Conservation (phyloP, 2,888 invertebrate species). For the Mystacides longicornis region DNA sequence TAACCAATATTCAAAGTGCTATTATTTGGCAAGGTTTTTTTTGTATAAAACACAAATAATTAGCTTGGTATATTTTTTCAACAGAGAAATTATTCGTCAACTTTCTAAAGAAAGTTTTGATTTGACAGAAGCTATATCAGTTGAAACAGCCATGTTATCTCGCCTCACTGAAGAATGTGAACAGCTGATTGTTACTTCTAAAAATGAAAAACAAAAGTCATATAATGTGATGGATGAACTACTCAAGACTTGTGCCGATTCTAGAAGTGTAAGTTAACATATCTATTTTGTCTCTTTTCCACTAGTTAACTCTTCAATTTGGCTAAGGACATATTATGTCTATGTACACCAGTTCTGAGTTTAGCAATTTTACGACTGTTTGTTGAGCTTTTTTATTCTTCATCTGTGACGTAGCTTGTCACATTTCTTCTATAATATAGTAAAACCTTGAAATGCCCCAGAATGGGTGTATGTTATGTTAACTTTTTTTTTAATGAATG, state of each 20-base stretch:
- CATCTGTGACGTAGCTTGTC: no score
- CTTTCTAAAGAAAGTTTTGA: constrained; percentile 6
- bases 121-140: constrained; percentile 8
- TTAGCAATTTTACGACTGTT: no score
- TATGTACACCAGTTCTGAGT: no score
- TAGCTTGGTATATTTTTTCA: background rate
- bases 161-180: constrained; percentile 7
- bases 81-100: constrained; percentile 7
- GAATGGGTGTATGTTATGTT: no score
- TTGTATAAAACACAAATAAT: background rate
- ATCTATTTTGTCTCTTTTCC: no score
- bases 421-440: no score
- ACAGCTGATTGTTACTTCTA: background rate
- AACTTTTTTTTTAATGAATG: no score
- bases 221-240: constrained; percentile 10
- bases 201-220: constrained; percentile 9
- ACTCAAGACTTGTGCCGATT: constrained; percentile 7
- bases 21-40: background rate
- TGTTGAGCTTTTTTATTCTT: no score
- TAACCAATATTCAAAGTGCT: background rate
- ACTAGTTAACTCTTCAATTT: no score
- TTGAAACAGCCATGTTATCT: constrained; percentile 1
- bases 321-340: no score
- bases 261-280: constrained; percentile 18
- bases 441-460: no score